Percentiles rank a stretch among this genome's conserved stretches.
phyloP scores from a whole-genome alignment of 2,888 invertebrate species.

The Vesta saturnalis region DNA sequence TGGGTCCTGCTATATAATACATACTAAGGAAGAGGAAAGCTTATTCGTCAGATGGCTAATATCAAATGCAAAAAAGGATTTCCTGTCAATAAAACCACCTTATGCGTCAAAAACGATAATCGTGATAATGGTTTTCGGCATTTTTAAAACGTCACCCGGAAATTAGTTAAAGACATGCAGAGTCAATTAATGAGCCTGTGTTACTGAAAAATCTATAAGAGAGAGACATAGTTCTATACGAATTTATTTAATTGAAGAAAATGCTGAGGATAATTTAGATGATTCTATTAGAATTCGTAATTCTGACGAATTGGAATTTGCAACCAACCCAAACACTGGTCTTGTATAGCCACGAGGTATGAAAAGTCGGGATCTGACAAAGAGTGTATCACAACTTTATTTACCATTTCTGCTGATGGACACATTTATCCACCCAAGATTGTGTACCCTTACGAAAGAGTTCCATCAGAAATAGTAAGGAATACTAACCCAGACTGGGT shows the following conservation, averaged over 20 bases:
- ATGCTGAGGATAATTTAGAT: conserved; percentile 33
- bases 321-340: conserved; percentile 29
- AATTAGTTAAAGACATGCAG: conserved; percentile 18
- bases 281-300: conserved; percentile 38
- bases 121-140: conserved; percentile 34
- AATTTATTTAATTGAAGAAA: conserved; percentile 29
- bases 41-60: conserved; percentile 25
- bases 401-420: too few relatives aligned
- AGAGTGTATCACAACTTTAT: too few relatives aligned
- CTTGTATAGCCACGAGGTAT: conserved; percentile 29
- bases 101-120: conserved; percentile 34
- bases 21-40: conserved; percentile 28
- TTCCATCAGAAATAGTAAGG: conserved; percentile 31
- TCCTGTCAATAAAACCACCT: conserved; percentile 34
- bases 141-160: conserved; percentile 37
- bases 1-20: conserved; percentile 36
- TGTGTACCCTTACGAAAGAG: conserved; percentile 7
- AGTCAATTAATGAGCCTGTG: conserved; percentile 35
- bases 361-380: conserved; percentile 21
- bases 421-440: too few relatives aligned
- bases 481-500: conserved; percentile 32
- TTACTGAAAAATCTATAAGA: conserved; percentile 30
- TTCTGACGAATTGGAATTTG: conserved; percentile 34
- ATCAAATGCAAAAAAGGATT: conserved; percentile 34
- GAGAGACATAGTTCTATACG: conserved; percentile 27